A percentile compares a stretch with the other conserved stretches of the same genome.
These are phyloP conservation scores for Apodemia duryi DNA, from an alignment of 2,888 invertebrate species.

Conservation along the genomic window DNA sequence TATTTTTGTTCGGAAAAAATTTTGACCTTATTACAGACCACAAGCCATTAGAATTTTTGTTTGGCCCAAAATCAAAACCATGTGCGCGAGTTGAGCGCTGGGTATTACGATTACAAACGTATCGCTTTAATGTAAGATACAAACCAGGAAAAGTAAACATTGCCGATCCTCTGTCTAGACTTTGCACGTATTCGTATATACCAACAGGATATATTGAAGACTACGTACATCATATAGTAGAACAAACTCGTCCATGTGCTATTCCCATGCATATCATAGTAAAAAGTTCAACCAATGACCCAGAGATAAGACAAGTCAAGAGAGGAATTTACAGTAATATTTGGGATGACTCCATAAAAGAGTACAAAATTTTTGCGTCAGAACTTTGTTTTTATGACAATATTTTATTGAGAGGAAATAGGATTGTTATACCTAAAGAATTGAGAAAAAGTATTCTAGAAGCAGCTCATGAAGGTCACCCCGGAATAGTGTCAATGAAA, in stretches of 20 bases:
- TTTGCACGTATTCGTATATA: neutral
- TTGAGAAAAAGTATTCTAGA: slow-evolving; percentile 29
- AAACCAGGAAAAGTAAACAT: slow-evolving; percentile 1
- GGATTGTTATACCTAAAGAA: slow-evolving; percentile 28
- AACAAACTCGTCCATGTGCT: slow-evolving; percentile 21
- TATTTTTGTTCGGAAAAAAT: slow-evolving; percentile 34
- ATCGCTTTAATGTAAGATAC: slow-evolving; percentile 24
- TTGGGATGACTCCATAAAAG: slow-evolving; percentile 25
- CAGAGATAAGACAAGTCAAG: slow-evolving; percentile 24
- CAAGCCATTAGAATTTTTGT: slow-evolving; percentile 46
- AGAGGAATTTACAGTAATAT: slow-evolving; percentile 23
- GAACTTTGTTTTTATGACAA: slow-evolving; percentile 26
- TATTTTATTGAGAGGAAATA: slow-evolving; percentile 28
- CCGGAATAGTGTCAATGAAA: slow-evolving; percentile 32
- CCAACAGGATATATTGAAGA: slow-evolving; percentile 11
- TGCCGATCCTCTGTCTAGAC: neutral
- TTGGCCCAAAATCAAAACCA: slow-evolving; percentile 40
- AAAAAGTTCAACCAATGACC: slow-evolving; percentile 18
- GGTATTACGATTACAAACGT: slow-evolving; percentile 34
- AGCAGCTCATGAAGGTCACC: slow-evolving; percentile 34
- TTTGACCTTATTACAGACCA: slow-evolving; percentile 41
- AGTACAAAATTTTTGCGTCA: slow-evolving; percentile 21
- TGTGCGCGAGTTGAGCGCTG: slow-evolving; percentile 38
- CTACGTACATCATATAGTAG: slow-evolving; percentile 25
- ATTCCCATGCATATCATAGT: slow-evolving; percentile 22